A percentile compares a stretch with the other conserved stretches of the same genome.
Evolutionary conservation across 2,888 invertebrate genomes (phyloP).

Genomic region (Dendrolimus houi): DNA sequence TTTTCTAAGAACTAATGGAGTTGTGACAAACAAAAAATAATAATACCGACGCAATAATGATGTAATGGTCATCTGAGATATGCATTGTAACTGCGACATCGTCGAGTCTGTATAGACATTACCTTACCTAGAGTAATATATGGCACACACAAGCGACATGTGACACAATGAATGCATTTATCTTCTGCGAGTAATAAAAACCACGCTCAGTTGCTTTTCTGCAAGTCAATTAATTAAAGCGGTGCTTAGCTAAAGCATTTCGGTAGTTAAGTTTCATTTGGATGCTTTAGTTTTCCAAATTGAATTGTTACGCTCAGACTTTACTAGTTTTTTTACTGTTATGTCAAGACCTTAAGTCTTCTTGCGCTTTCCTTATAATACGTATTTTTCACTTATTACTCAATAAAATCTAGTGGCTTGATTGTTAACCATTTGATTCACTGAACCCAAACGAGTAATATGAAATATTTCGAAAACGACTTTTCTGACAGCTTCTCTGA

Average conservation of each 20-base stretch:
- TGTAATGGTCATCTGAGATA: too few species aligned
- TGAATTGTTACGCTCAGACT: not conserved
- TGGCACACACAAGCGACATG: slow-evolving; percentile 36
- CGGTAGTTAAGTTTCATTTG: not conserved
- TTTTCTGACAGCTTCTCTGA: too few species aligned
- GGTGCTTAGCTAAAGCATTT: slow-evolving; percentile 4
- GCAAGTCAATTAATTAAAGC: slow-evolving; percentile 17
- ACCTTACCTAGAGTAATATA: slow-evolving; percentile 30
- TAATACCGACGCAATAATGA: too few species aligned
- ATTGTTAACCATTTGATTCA: too few species aligned
- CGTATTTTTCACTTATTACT: not conserved
- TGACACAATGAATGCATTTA: slow-evolving; percentile 49
- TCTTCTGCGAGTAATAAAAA: slow-evolving; percentile 32
- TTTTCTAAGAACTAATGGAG: too few species aligned
- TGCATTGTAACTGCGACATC: too few species aligned
- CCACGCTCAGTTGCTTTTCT: slow-evolving; percentile 18
- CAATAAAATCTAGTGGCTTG: too few species aligned
- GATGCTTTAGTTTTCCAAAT: not conserved
- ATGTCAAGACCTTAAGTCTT: not conserved
- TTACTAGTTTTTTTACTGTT: not conserved
- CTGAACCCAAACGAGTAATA: too few species aligned
- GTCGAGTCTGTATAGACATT: slow-evolving; percentile 1
- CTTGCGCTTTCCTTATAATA: not conserved
- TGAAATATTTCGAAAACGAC: too few species aligned
- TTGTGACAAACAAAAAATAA: too few species aligned